Base-by-base conservation (phyloP, 2,113 vertebrate genomes). In the Dasypus novemcinctus region DNA sequence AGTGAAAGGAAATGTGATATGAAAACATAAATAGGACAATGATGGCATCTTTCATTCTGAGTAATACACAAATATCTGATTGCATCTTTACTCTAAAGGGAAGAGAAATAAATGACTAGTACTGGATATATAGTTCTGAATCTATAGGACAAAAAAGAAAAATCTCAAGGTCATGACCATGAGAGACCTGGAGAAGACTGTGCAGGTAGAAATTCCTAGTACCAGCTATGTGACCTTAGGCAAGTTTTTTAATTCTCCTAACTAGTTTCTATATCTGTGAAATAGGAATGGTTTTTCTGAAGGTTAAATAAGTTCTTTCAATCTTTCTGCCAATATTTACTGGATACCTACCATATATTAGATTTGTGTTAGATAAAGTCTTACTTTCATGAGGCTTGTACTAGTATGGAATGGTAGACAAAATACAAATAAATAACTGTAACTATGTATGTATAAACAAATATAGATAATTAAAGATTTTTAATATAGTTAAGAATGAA, bases 1-100 rank as follows among this genome's bases (percentile, higher is more conserved):
- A 82, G 79, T 68, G 88, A 93, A 95, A 93, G 84, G 91, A 94
- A 97, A 93, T 82, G 81, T 90, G 90, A 90, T 78, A 96, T 91
- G 71, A 88, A 93, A 94, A 90, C 88, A 90, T 71, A 78, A 95
- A 83, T 89, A 85, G 59, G 64, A 52, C 43, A 74, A 52, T 89
- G 85, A 93, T 90, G 94, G 88, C 61, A 86, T 90, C 78, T 92
- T 96, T 96, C 68, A 92, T 21, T 43, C 43, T 88, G 85, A 82
- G 59, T 83, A 91, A 95, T 94, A 95, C 92, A 91, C 38, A 95
- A 88, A 93, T 93, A 87, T 78, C 76, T 18, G 4, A 71, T 69
- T 96, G 57, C n/a, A 78, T 68, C 93, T 96, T 94, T 80, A 57
- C 69, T 93, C 12, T 81, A 85, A 93, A 74, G 46, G 63, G 79